These are phyloP conservation scores for Apoda limacodes DNA, from an alignment of 2,888 invertebrate species.

Conservation along the genomic window DNA sequence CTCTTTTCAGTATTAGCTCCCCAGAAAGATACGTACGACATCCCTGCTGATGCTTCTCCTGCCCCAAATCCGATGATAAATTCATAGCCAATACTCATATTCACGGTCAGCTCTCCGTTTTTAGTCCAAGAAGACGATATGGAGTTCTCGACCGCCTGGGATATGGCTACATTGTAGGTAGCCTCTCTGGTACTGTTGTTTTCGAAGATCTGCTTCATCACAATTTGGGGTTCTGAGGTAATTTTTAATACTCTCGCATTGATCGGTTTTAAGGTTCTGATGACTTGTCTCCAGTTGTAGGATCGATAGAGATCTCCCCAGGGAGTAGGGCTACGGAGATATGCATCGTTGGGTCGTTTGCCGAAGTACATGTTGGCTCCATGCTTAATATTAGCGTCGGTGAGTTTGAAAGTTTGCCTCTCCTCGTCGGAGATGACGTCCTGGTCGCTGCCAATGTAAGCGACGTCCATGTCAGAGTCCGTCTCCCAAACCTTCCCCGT, in stretches of 20 bases:
- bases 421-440: slow-evolving; percentile 28
- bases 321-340: slow-evolving; percentile 31
- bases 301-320: slow-evolving; percentile 33
- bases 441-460: slow-evolving; percentile 21
- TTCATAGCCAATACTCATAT: slow-evolving; percentile 22
- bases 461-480: too few species aligned
- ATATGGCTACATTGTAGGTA: slow-evolving; percentile 23
- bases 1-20: slow-evolving; percentile 18
- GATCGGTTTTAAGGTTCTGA: slow-evolving; percentile 25
- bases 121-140: slow-evolving; percentile 25
- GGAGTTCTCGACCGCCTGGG: slow-evolving; percentile 23
- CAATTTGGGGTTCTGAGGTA: slow-evolving; percentile 18
- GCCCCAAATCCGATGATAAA: slow-evolving; percentile 20
- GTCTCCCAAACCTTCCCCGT: too few species aligned
- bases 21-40: slow-evolving; percentile 21
- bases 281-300: slow-evolving; percentile 30
- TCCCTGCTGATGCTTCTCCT: slow-evolving; percentile 9
- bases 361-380: slow-evolving; percentile 25
- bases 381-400: slow-evolving; percentile 26
- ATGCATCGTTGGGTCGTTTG: slow-evolving; percentile 24
- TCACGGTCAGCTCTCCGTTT: slow-evolving; percentile 18
- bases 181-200: slow-evolving; percentile 22
- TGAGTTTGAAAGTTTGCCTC: slow-evolving; percentile 24
- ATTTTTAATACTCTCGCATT: slow-evolving; percentile 20
- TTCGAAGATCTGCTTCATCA: slow-evolving; percentile 20